Evolutionary conservation across 2,888 invertebrate genomes (phyloP), one percentile per base, ranked within the genome.

Genomic region (Eugnorisma glareosa): DNA sequence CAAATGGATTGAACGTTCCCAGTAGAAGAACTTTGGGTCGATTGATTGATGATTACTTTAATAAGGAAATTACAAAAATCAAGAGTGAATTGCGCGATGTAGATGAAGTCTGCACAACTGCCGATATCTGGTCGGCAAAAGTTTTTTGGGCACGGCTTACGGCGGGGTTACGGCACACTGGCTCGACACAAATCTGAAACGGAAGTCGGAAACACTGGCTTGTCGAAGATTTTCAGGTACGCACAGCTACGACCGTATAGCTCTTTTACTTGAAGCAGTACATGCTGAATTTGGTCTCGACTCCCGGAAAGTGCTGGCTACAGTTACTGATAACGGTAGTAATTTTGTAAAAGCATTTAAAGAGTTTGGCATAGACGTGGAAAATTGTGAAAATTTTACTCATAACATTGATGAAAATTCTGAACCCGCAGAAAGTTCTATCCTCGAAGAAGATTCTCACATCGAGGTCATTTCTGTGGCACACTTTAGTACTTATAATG

Each of bases 241-340:
- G 40, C 40, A 40, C 40, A 40, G 40, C 40, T 40, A 11, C 40
- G 40, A 40, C 40, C 40, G 40, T 1, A 40, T 40, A 40, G 40
- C 40, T 40, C 40, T 43, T 43, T 43, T 43, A 43, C 43, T 86
- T 63, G 72, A 66, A 66, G 84, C 79, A 18, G 77, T 85, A 59
- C 78, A 87, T 79, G 45, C 73, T 72, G 82, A 83, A 48, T 84
- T 68, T 84, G 74, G 83, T 67, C 28, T 88, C 51, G 85, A 75
- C 82, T 77, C 82, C 37, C 82, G 84, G 75, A 85, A 86, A 82
- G 81, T 87, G 51, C 28, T 72, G 15, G 67, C 77, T 71, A 80
- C 77, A 13, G 57, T 80, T 57, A 83, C 82, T 51, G 82, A 79
- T 66, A 82, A 82, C 24, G 79, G 77, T 10, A 75, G 75, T 57